Evolutionary conservation across 2,797 vertebrate species (phyloP).

Genomic region (Trachurus trachurus): DNA sequence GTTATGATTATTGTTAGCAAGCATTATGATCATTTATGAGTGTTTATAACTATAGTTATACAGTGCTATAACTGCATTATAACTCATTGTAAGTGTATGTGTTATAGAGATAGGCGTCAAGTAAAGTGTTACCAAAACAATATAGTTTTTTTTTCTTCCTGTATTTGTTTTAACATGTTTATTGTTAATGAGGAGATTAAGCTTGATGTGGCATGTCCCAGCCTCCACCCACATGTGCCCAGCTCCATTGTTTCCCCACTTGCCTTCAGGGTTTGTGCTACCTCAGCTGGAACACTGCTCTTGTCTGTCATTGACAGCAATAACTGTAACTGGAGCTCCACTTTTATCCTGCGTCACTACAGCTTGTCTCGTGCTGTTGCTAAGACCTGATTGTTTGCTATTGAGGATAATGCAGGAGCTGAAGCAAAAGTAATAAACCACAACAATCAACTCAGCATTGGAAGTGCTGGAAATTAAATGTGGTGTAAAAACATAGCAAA

Average conservation of each 20-base stretch:
- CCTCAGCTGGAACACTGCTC: conserved; percentile 18
- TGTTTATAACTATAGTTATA: no score
- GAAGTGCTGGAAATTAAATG: not conserved
- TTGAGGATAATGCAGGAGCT: not conserved
- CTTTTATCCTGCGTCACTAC: not conserved
- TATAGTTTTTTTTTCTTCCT: not conserved
- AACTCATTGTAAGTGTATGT: no score
- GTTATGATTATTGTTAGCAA: no score
- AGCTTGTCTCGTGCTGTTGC: not conserved
- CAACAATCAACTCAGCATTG: not conserved
- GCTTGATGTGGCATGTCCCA: conserved; percentile 9
- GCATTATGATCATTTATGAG: no score
- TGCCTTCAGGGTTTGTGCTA: conserved; percentile 22
- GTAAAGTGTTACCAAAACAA: no score
- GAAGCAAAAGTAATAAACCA: not conserved
- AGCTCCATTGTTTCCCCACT: conserved; percentile 14
- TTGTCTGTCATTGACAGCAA: conserved; percentile 3
- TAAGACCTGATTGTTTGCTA: not conserved
- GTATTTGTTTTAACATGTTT: not conserved
- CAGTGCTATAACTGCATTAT: no score
- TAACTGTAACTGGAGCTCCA: not conserved
- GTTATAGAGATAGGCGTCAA: no score
- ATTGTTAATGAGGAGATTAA: conserved; percentile 21
- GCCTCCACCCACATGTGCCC: conserved; percentile 29
- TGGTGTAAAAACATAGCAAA: not conserved